A percentile compares a stretch with the other conserved stretches of the same genome.
These are phyloP conservation scores for Poecilia picta DNA, from an alignment of 2,797 vertebrate species.

Conservation along the genomic window DNA sequence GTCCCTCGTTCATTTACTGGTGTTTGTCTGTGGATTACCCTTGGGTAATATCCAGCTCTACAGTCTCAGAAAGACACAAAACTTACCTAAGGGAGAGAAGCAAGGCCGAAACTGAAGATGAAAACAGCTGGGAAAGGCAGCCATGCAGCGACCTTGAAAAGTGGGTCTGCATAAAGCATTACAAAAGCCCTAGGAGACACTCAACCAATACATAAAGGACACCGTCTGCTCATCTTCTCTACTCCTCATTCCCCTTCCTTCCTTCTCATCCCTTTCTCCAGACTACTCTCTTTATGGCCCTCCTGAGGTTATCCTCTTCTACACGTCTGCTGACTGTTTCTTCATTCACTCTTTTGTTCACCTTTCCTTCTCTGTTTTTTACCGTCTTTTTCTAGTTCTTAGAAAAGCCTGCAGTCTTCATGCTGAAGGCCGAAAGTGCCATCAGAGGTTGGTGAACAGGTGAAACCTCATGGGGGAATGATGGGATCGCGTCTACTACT, in stretches of 20 bases:
- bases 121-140: constrained; percentile 82
- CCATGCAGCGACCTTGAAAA: constrained; percentile 79
- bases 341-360: constrained; percentile 74
- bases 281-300: constrained; percentile 74
- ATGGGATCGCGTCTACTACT: not conserved
- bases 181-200: constrained; percentile 75
- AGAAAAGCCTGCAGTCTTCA: constrained; percentile 23
- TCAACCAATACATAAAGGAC: constrained; percentile 75
- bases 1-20: constrained; percentile 57
- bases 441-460: constrained; percentile 38
- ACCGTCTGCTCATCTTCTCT: constrained; percentile 77
- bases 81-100: constrained; percentile 47
- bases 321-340: constrained; percentile 80
- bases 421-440: constrained; percentile 33
- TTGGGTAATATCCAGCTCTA: constrained; percentile 71
- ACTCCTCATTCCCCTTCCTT: constrained; percentile 71
- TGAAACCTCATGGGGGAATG: constrained; percentile 13
- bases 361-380: constrained; percentile 25
- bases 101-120: constrained; percentile 76
- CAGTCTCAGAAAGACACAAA: constrained; percentile 65
- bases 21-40: constrained; percentile 56
- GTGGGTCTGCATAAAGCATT: constrained; percentile 81
- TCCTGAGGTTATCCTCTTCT: constrained; percentile 72
- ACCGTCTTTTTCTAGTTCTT: constrained; percentile 38
- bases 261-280: constrained; percentile 69